Base-by-base conservation (phyloP, 2,797 vertebrate species). In the Potorous gilbertii region DNA sequence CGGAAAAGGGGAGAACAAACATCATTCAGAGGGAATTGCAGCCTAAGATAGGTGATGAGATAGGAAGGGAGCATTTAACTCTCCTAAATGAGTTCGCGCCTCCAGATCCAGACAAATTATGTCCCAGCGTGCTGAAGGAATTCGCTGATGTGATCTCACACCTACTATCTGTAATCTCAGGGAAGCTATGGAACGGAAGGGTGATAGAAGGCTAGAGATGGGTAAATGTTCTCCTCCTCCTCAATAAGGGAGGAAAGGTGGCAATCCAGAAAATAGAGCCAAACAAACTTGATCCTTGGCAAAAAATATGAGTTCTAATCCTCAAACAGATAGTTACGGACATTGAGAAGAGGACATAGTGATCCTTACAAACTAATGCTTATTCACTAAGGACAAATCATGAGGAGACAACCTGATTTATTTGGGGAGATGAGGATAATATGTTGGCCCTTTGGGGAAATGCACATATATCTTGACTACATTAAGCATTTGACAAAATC, bases 1-100 rank as follows among this genome's bases (percentile, higher is more conserved):
- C 46, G 94, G 95, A 93, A 92, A 97, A 96, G 97, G 52, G 93
- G 74, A 95, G 96, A 96, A 96, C 93, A 97, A 97, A 95, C 87
- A 95, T 92, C 95, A 97, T 93, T 96, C 96, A 96, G 66, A 92
- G 50, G 95, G 89, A 97, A 96, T 97, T 97, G 95, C 97, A 96
- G 50, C 52, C 59, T 50, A 94, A 95, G 95, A 93, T 92, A 96
- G 90, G 81, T 94, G 94, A 96, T 24, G 96, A 97, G 96, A 94
- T 87, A 50, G 74, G 94, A 81, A 94, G 62, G 95, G 94, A 96
- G 21, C 92, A 96, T 56, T 87, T 91, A 93, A 34, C 94, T 55
- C 95, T n/a, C 97, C 87, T 96, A 96, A 94, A 28, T 96, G 90
- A 96, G 74, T 95, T 96, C 13, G 56, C 46, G 90, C 91, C 52